Conservation (phyloP, 2,113 vertebrate species). For the Scatophagus argus region DNA sequence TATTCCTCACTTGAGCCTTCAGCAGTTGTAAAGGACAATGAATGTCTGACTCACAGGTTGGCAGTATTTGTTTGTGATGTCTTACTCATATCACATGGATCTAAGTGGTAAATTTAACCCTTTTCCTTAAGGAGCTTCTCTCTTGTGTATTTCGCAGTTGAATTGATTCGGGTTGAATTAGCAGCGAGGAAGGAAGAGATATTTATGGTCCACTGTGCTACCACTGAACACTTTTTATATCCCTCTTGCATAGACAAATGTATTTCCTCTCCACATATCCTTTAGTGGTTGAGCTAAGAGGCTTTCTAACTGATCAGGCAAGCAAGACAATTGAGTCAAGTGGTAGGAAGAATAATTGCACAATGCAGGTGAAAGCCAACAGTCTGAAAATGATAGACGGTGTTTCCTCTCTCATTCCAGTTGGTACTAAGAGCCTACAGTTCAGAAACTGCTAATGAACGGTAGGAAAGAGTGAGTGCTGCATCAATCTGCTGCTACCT, state of each 20-base stretch:
- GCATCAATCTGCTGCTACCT: conserved; percentile 50
- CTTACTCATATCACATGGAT: not conserved
- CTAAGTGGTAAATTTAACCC: conserved; percentile 22
- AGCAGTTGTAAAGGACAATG: conserved; percentile 34
- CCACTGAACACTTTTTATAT: conserved; percentile 13
- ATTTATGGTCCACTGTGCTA: not conserved
- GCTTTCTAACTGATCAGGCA: conserved; percentile 52
- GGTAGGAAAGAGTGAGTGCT: conserved; percentile 34
- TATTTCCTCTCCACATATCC: conserved; percentile 33
- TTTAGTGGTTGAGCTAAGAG: conserved; percentile 38
- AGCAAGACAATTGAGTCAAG: conserved; percentile 46
- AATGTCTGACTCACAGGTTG: conserved; percentile 28
- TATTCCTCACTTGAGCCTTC: conserved; percentile 38
- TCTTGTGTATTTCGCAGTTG: not conserved
- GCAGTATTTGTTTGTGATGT: conserved; percentile 20
- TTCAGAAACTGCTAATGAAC: conserved; percentile 64
- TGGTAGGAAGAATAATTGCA: conserved; percentile 50
- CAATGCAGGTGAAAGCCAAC: conserved; percentile 52
- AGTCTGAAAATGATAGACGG: conserved; percentile 54
- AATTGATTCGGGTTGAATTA: conserved; percentile 38
- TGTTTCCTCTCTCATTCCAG: conserved; percentile 52
- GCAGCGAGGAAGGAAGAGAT: not conserved
- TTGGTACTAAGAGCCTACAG: conserved; percentile 46
- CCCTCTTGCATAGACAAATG: conserved; percentile 17
- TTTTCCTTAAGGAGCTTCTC: not conserved